A percentile compares a stretch with the other conserved stretches of the same genome.
These are phyloP conservation scores for Tricholaema leucomelas DNA, from an alignment of 2,113 vertebrate species.

Conservation along the genomic window DNA sequence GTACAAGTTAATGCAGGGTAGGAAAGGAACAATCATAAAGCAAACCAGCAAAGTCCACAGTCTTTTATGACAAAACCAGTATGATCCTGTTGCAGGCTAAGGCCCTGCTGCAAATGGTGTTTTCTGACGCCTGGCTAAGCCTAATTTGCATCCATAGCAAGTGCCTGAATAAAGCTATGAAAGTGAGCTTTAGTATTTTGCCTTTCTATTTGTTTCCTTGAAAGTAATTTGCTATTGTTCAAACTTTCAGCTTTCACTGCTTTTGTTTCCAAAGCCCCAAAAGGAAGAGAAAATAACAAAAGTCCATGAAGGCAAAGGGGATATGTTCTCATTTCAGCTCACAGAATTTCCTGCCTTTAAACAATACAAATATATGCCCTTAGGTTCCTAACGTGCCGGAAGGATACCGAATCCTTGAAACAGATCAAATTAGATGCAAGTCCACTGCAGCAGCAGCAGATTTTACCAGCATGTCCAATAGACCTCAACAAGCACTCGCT, in stretches of 20 bases:
- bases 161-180: conserved; percentile 11
- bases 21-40: conserved; percentile 54
- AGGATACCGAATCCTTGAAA: conserved; percentile 36
- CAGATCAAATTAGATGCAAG: conserved; percentile 41
- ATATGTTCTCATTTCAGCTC: conserved; percentile 62
- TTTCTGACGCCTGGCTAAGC: conserved; percentile 22
- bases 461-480: background rate
- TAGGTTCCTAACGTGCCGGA: conserved; percentile 40
- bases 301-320: conserved; percentile 44
- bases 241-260: conserved; percentile 46
- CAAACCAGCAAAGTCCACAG: conserved; percentile 8
- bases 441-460: conserved; percentile 1
- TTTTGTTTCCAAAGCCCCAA: conserved; percentile 62
- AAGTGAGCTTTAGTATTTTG: conserved; percentile 19
- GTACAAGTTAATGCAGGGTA: conserved; percentile 26
- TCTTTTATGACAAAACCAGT: conserved; percentile 34
- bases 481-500: conserved; percentile 35
- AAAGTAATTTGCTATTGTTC: conserved; percentile 62
- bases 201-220: conserved; percentile 15
- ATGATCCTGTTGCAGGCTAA: conserved; percentile 16
- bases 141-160: conserved; percentile 32
- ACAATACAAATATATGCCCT: conserved; percentile 41
- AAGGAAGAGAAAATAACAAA: conserved; percentile 66
- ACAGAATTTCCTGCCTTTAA: conserved; percentile 61
- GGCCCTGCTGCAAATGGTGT: background rate